Evolutionary conservation across 2,797 vertebrate species (phyloP), one percentile per base, ranked within the genome.

Genomic region (Karalla daura): DNA sequence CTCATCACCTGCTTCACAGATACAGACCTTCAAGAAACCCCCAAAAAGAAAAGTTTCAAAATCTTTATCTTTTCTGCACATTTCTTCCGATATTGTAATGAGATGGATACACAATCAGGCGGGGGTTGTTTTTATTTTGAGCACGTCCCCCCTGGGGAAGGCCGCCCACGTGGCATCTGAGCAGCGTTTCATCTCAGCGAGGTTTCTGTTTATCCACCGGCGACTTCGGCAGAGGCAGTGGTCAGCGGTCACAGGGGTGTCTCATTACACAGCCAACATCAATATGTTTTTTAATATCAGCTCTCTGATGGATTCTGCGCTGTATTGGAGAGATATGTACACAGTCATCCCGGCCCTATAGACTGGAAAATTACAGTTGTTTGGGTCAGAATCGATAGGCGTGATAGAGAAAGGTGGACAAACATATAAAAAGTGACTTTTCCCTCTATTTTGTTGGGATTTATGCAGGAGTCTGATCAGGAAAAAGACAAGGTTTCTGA

Each of bases 1-100:
- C 66, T 80, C 62, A 78, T 84, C 63, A 76, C 59, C 59, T 70
- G 70, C 68, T 78, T 81, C 76, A 74, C 62, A 79, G 49, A 61
- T 13, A 21, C 71, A 43, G 77, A 61, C 74, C 76, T 74, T 74
- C 62, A 84, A 75, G 54, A n/a, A 32, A 51, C 37, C 43, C 25
- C 35, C 8, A 24, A 17, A 80, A n/a, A n/a, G n/a, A n/a, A 45
- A 24, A 63, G 64, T 62, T 58, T 44, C 24, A 45, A 46, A 66
- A 18, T 64, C 72, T 30, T 41, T 45, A 68, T 77, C 50, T 72
- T 76, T 80, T 52, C 47, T 45, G 35, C 72, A 51, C 39, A 33
- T 63, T 69, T 78, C 50, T 33, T 45, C 60, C 41, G 13, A 65
- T 33, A 45, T 32, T 60, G 72, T 59, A 54, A 77, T 49, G 35